Conservation (phyloP, 64 coral and sea anemone species). For the Porites australiensis region DNA sequence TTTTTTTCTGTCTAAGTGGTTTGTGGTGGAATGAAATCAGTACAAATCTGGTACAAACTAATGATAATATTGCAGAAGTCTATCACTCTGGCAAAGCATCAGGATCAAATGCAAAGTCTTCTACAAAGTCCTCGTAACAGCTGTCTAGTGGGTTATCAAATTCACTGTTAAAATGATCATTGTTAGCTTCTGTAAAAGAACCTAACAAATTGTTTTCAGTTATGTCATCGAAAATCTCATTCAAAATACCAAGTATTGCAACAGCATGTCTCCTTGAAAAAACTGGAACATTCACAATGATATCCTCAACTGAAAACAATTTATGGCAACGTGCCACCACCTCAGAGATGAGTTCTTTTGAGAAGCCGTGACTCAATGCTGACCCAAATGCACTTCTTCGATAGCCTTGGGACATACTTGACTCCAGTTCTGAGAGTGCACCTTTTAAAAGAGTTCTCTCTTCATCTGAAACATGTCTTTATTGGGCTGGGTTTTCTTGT, state of each 20-base stretch:
- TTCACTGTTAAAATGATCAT: background rate
- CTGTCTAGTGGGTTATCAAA: background rate
- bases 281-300: constrained; percentile 38
- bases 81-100: background rate
- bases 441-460: background rate
- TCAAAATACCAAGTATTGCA: constrained; percentile 50
- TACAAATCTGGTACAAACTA: too few relatives aligned
- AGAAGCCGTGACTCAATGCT: constrained; percentile 70
- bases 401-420: background rate
- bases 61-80: too few relatives aligned
- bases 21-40: too few relatives aligned
- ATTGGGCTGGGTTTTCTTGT: background rate
- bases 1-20: too few relatives aligned
- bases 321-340: constrained; percentile 31
- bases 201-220: background rate
- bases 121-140: background rate
- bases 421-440: background rate
- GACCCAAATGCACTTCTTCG: constrained; percentile 20
- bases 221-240: constrained; percentile 72
- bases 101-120: background rate
- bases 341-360: constrained; percentile 62
- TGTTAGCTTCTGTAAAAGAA: background rate
- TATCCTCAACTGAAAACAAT: constrained; percentile 60
- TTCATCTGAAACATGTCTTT: constrained; percentile 1
- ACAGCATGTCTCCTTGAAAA: constrained; percentile 39